Conservation (phyloP, 2,113 vertebrate species). For the Dromaius novaehollandiae region DNA sequence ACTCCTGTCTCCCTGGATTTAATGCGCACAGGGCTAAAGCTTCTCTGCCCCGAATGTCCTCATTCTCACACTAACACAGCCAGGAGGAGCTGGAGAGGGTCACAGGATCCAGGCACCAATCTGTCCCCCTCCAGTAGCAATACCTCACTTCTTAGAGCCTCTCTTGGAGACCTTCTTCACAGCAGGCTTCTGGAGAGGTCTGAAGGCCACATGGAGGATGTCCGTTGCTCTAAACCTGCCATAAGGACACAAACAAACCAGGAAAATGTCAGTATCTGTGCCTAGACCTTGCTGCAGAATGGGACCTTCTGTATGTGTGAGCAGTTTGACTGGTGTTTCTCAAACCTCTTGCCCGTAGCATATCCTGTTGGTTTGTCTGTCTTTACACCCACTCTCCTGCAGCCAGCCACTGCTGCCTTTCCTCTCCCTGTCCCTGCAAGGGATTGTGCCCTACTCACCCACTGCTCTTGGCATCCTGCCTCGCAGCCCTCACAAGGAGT, state of each 20-base stretch:
- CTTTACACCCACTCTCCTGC: neutral
- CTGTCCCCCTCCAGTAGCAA: neutral
- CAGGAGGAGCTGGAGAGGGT: neutral
- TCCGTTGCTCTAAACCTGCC: neutral
- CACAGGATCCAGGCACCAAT: neutral
- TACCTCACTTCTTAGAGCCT: neutral
- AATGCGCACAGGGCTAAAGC: neutral
- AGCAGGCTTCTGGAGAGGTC: neutral
- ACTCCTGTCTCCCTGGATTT: neutral
- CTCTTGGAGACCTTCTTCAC: neutral
- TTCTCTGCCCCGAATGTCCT: neutral
- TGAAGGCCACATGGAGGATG: neutral
- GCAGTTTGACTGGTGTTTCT: neutral
- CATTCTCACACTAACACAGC: neutral
- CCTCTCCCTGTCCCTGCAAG: fast-evolving
- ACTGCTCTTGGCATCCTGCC: neutral
- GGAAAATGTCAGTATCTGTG: neutral
- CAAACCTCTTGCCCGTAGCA: neutral
- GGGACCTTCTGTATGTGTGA: fast-evolving
- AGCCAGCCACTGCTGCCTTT: neutral
- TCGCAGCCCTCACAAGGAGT: neutral
- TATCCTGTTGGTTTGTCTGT: neutral
- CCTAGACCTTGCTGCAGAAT: neutral
- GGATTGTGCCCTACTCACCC: neutral
- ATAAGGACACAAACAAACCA: neutral